Conservation (phyloP, 2,113 vertebrate genomes). For the Eubucco bourcierii region DNA sequence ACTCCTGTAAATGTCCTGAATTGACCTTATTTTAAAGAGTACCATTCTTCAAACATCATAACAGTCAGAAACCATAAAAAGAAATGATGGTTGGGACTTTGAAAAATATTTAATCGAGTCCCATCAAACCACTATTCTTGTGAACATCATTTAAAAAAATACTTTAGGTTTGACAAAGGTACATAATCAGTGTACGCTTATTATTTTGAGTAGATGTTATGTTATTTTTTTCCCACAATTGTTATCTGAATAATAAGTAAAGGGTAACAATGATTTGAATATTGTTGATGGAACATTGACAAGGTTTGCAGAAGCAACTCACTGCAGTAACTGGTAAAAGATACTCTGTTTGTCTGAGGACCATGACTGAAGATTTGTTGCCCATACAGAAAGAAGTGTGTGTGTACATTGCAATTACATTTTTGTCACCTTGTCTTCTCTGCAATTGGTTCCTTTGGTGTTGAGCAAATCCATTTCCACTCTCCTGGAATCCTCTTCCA, state of each 20-base stretch:
- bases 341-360: not conserved
- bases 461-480: not conserved
- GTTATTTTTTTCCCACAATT: not conserved
- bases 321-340: not conserved
- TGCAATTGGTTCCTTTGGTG: fast-evolving
- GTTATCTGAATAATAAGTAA: not conserved
- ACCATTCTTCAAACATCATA: not conserved
- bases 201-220: not conserved
- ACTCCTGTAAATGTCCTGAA: not conserved
- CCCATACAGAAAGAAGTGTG: not conserved
- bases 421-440: not conserved
- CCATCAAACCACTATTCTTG: not conserved
- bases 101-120: not conserved
- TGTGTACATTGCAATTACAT: not conserved
- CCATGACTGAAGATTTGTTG: not conserved
- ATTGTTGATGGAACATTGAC: not conserved
- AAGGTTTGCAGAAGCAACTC: not conserved
- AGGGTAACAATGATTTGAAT: not conserved
- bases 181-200: not conserved
- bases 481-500: not conserved
- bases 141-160: not conserved
- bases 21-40: not conserved
- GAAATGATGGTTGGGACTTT: not conserved
- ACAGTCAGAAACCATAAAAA: not conserved
- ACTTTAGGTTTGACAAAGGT: not conserved